These are phyloP conservation scores for Serrognathus titanus DNA, from an alignment of 2,888 invertebrate species.

Conservation along the genomic window DNA sequence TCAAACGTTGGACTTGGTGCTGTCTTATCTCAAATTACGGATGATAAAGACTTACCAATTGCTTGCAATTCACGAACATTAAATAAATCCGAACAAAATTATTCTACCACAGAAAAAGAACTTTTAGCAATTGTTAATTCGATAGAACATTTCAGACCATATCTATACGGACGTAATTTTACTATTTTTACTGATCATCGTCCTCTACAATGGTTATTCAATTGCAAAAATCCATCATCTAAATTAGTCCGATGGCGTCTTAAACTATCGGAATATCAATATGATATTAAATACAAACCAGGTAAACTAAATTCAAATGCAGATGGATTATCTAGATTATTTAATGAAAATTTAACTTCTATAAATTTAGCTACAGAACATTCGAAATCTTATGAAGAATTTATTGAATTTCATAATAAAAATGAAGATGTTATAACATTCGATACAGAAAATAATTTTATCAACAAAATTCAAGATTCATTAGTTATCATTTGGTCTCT, in stretches of 20 bases:
- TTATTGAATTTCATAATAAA: too few relatives aligned
- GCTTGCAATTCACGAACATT: constrained; percentile 15
- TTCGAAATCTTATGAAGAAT: too few relatives aligned
- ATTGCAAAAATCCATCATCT: constrained; percentile 32
- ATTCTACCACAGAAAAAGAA: constrained; percentile 35
- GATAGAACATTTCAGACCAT: constrained; percentile 32
- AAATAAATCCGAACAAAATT: constrained; percentile 26
- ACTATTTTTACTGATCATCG: constrained; percentile 32
- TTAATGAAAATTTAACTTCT: too few relatives aligned
- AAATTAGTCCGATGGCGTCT: constrained; percentile 36
- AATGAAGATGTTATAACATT: too few relatives aligned
- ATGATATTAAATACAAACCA: constrained; percentile 28
- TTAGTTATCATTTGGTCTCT: too few relatives aligned
- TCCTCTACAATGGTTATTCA: constrained; percentile 28
- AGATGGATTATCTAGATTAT: neutral
- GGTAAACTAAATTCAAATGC: constrained; percentile 6
- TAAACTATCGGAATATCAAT: constrained; percentile 35
- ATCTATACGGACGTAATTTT: constrained; percentile 36
- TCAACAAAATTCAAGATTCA: too few relatives aligned
- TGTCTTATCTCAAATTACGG: neutral
- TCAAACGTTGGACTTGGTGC: constrained; percentile 21
- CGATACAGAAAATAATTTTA: too few relatives aligned
- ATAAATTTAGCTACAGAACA: too few relatives aligned
- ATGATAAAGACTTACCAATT: constrained; percentile 9
- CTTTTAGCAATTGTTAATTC: constrained; percentile 30